Evolutionary conservation across 2,888 invertebrate species (phyloP).

Genomic region (Dorcus parallelipipedus): DNA sequence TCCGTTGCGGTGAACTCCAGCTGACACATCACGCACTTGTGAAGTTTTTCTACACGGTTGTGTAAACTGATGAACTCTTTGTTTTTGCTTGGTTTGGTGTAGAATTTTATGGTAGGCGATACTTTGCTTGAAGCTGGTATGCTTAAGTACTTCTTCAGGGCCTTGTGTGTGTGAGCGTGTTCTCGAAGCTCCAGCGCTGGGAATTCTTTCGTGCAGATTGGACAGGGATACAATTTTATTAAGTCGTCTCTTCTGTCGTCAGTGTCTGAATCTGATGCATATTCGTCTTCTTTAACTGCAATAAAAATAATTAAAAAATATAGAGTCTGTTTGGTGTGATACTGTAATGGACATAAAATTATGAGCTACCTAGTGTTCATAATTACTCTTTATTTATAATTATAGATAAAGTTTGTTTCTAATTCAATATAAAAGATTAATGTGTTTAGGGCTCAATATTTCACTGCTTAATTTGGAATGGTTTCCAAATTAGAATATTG

Average conservation of each 20-base stretch:
- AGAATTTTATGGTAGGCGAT: conserved; percentile 21
- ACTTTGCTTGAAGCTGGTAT: conserved; percentile 28
- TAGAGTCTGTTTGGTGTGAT: neutral
- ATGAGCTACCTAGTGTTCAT: neutral
- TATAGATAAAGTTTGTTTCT: too few relatives aligned
- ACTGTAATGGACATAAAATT: neutral
- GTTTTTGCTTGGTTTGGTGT: conserved; percentile 9
- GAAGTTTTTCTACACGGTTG: conserved; percentile 26
- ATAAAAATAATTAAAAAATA: neutral
- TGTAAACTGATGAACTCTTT: conserved; percentile 20
- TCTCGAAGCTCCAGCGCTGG: conserved; percentile 30
- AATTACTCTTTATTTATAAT: neutral
- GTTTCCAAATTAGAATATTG: too few relatives aligned
- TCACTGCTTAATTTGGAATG: too few relatives aligned
- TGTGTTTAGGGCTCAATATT: too few relatives aligned
- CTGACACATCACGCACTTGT: conserved; percentile 35
- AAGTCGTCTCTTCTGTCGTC: conserved; percentile 6
- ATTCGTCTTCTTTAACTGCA: conserved; percentile 1
- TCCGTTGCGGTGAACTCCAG: conserved; percentile 27
- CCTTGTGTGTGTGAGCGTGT: conserved; percentile 36
- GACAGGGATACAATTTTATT: conserved; percentile 29
- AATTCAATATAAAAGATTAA: too few relatives aligned
- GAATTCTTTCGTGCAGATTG: conserved; percentile 35
- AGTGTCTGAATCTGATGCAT: neutral
- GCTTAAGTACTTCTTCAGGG: conserved; percentile 34